Conservation (phyloP, 2,113 vertebrate genomes). For the Boleophthalmus pectinirostris region DNA sequence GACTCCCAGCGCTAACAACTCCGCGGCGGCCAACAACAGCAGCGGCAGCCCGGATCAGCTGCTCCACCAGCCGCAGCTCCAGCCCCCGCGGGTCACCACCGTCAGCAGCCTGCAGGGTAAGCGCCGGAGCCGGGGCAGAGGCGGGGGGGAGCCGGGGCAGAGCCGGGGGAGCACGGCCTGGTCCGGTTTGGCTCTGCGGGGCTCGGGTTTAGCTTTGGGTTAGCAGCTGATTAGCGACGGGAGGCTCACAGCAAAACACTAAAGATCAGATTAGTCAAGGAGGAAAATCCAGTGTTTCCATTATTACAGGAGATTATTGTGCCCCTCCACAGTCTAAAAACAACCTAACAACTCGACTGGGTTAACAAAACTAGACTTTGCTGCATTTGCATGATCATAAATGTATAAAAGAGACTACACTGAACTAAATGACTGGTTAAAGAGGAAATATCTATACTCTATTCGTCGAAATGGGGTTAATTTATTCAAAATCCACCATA, state of each 20-base stretch:
- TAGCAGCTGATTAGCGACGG: neutral
- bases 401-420: too few relatives aligned
- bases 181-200: conserved; percentile 13
- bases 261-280: neutral
- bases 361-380: too few relatives aligned
- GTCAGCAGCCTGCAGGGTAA: conserved; percentile 93
- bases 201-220: neutral
- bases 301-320: too few relatives aligned
- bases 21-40: conserved; percentile 69
- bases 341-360: too few relatives aligned
- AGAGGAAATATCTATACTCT: too few relatives aligned
- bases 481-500: too few relatives aligned
- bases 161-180: neutral
- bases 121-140: conserved; percentile 38
- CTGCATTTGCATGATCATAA: too few relatives aligned
- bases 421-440: too few relatives aligned
- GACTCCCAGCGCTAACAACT: conserved; percentile 82
- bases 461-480: too few relatives aligned
- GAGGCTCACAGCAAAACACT: conserved; percentile 1
- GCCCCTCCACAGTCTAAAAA: too few relatives aligned
- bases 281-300: neutral
- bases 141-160: too few relatives aligned
- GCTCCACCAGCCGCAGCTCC: conserved; percentile 60
- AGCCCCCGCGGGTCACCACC: conserved; percentile 74
- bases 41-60: conserved; percentile 59